Percentiles rank a stretch among this genome's conserved stretches.
Conservation (phyloP, 1,140 invertebrate species). For the Bombus impatiens region DNA sequence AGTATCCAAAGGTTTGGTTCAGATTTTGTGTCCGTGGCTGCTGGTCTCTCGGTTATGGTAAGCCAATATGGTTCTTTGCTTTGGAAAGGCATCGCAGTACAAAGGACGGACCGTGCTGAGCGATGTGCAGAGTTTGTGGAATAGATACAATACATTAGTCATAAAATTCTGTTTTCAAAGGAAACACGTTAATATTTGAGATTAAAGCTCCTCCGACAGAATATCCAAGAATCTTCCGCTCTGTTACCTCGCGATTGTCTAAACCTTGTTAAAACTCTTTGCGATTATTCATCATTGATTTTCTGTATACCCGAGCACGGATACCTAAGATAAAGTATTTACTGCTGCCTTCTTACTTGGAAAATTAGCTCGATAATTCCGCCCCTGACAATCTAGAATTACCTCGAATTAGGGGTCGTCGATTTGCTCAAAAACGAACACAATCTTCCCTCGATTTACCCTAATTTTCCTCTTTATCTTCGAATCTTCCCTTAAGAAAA, state of each 20-base stretch:
- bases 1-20: not conserved
- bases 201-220: slow-evolving; percentile 17
- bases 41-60: not conserved
- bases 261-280: not conserved
- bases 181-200: slow-evolving; percentile 47
- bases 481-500: not conserved
- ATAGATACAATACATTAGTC: slow-evolving; percentile 30
- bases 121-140: not conserved
- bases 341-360: not conserved
- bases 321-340: not conserved
- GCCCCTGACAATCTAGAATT: not conserved
- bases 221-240: not conserved
- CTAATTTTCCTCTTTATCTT: not conserved
- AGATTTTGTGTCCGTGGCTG: not conserved
- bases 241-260: slow-evolving; percentile 22
- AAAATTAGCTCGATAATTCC: not conserved
- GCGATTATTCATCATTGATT: not conserved
- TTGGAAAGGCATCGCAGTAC: not conserved
- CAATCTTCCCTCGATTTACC: not conserved
- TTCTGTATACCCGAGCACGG: not conserved
- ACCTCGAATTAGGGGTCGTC: not conserved
- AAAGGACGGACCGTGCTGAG: not conserved
- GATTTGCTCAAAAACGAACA: not conserved
- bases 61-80: slow-evolving; percentile 3
- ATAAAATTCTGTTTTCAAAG: slow-evolving; percentile 29